phyloP scores from a whole-genome alignment of 1,140 invertebrate genomes.

The Anadara kagoshimensis region DNA sequence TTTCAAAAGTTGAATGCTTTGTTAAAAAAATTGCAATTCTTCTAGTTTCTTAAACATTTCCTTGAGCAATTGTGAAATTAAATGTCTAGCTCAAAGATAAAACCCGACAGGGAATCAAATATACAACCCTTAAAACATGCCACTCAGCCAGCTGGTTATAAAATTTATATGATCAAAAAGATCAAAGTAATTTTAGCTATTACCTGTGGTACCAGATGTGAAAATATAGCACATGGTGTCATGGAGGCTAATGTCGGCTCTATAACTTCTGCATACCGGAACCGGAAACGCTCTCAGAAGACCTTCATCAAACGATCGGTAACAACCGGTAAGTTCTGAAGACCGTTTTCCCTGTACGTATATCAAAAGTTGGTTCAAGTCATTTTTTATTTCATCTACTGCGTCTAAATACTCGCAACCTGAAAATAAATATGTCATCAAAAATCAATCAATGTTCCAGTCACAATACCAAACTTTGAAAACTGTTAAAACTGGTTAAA shows the following conservation, averaged over 20 bases:
- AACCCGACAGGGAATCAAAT: too few species aligned
- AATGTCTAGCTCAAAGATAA: too few species aligned
- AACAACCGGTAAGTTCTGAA: slow-evolving; percentile 16
- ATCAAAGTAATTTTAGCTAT: too few species aligned
- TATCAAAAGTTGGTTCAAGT: slow-evolving; percentile 32
- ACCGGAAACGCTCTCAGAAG: slow-evolving; percentile 15
- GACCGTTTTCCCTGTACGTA: slow-evolving; percentile 37
- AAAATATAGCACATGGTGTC: slow-evolving; percentile 44
- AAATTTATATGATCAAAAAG: too few species aligned
- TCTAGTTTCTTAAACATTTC: too few species aligned
- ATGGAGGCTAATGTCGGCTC: slow-evolving; percentile 6
- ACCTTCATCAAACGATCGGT: slow-evolving; percentile 29
- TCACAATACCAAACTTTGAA: too few species aligned
- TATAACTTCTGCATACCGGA: slow-evolving; percentile 5
- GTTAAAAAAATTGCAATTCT: too few species aligned
- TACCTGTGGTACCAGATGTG: slow-evolving; percentile 54
- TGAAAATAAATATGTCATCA: not conserved
- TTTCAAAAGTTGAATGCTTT: too few species aligned
- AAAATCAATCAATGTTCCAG: not conserved
- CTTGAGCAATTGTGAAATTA: too few species aligned
- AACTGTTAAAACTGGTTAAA: too few species aligned
- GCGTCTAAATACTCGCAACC: slow-evolving; percentile 44
- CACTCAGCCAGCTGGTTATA: too few species aligned
- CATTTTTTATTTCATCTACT: slow-evolving; percentile 31
- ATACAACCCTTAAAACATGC: too few species aligned